Percentiles rank a stretch among this genome's conserved stretches.
phyloP scores from a whole-genome alignment of 1,140 invertebrate species.

The Dinoponera quadriceps region DNA sequence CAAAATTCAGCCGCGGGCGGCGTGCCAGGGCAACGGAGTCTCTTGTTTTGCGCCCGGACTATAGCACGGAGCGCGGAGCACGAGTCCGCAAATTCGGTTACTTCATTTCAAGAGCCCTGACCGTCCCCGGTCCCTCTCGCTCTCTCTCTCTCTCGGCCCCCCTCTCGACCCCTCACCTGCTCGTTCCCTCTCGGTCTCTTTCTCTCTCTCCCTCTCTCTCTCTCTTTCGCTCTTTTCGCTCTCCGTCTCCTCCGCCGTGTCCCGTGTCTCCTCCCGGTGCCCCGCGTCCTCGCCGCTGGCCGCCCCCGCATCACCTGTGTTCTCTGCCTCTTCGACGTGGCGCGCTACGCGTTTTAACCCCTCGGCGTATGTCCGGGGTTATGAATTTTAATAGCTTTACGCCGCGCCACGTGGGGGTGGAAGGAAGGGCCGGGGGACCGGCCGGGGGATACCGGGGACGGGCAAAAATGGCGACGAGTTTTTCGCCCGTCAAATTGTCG shows the following conservation, averaged over 20 bases:
- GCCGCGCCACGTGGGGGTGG: slow-evolving; percentile 77
- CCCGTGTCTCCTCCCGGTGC: slow-evolving; percentile 48
- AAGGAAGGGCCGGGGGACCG: slow-evolving; percentile 56
- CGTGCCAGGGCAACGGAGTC: slow-evolving; percentile 76
- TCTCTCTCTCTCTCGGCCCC: not conserved
- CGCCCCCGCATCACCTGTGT: slow-evolving; percentile 53
- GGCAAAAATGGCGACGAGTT: slow-evolving; percentile 84
- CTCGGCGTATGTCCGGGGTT: slow-evolving; percentile 85
- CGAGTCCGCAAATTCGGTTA: slow-evolving; percentile 84
- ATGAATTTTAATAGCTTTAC: slow-evolving; percentile 86
- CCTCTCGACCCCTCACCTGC: slow-evolving; percentile 19
- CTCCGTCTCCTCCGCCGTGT: slow-evolving; percentile 44
- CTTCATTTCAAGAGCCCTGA: slow-evolving; percentile 82
- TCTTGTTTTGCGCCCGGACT: slow-evolving; percentile 81
- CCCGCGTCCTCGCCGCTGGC: slow-evolving; percentile 26
- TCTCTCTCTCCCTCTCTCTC: not conserved
- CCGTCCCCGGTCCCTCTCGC: slow-evolving; percentile 50
- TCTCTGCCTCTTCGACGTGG: slow-evolving; percentile 59
- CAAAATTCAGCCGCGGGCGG: slow-evolving; percentile 84
- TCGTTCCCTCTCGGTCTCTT: not conserved
- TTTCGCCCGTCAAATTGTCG: slow-evolving; percentile 85
- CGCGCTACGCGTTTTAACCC: slow-evolving; percentile 82
- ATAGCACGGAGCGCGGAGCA: slow-evolving; percentile 78
- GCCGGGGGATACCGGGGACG: slow-evolving; percentile 38
- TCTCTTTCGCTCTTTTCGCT: slow-evolving; percentile 25